These are phyloP conservation scores for Stenchaetothrips biformis DNA, from an alignment of 2,888 invertebrate species.

Conservation along the genomic window DNA sequence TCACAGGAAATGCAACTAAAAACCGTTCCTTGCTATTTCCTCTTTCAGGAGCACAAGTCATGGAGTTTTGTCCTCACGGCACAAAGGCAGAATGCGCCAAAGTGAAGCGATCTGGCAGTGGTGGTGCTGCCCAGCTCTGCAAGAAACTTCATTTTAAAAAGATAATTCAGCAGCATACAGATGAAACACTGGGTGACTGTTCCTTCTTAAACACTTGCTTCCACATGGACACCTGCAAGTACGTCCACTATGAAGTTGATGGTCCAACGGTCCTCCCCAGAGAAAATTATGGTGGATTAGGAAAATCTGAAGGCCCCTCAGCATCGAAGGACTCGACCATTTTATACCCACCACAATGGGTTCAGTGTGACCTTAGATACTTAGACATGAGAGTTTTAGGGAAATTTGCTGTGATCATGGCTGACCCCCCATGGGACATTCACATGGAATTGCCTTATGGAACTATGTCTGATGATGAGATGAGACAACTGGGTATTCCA, in stretches of 20 bases:
- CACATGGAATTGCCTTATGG: conserved; percentile 99
- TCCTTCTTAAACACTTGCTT: conserved; percentile 98
- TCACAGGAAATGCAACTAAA: conserved; percentile 29
- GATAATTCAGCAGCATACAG: conserved; percentile 92
- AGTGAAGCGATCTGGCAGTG: conserved; percentile 36
- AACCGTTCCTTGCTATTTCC: conserved; percentile 26
- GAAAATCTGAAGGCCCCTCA: conserved; percentile 32
- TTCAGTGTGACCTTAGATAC: conserved; percentile 90
- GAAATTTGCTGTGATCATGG: conserved; percentile 99
- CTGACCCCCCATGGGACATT: conserved; percentile 98
- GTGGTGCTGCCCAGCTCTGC: conserved; percentile 51
- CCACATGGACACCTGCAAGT: conserved; percentile 98
- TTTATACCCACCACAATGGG: conserved; percentile 89
- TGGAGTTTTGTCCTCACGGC: conserved; percentile 95
- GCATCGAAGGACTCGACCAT: conserved; percentile 49
- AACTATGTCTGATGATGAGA: conserved; percentile 98
- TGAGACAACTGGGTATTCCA: conserved; percentile 91
- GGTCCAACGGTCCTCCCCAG: conserved; percentile 47
- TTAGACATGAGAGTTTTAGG: conserved; percentile 86
- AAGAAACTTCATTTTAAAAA: conserved; percentile 93
- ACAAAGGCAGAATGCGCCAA: conserved; percentile 79
- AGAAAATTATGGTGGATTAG: conserved; percentile 29
- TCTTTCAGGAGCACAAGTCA: conserved; percentile 66
- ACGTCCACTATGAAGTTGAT: conserved; percentile 97
- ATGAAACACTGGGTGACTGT: conserved; percentile 92